Conservation (phyloP, 1,140 invertebrate species). For the Drosophila obscura region DNA sequence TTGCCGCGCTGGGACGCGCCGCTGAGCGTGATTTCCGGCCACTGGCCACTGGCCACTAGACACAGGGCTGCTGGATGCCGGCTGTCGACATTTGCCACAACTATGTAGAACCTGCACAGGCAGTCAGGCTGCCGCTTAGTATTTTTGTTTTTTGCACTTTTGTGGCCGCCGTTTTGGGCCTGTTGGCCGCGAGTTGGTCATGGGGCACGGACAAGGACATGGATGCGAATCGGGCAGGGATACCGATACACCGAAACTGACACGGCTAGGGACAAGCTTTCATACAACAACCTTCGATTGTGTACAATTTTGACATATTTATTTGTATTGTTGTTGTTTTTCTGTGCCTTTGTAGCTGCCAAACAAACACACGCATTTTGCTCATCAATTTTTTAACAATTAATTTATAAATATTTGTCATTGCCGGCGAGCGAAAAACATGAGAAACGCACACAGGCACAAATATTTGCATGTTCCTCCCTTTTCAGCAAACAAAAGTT, state of each 20-base stretch:
- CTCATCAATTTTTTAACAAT: slow-evolving; percentile 61
- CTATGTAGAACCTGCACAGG: slow-evolving; percentile 16
- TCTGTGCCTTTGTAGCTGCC: slow-evolving; percentile 21
- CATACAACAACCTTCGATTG: slow-evolving; percentile 50
- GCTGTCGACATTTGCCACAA: slow-evolving; percentile 6
- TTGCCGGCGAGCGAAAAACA: slow-evolving; percentile 42
- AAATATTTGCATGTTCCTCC: slow-evolving; percentile 49
- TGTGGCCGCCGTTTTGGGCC: slow-evolving; percentile 36
- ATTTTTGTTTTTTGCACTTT: background rate
- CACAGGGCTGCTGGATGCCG: slow-evolving; percentile 19
- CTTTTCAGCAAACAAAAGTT: slow-evolving; percentile 39
- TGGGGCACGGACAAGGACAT: slow-evolving; percentile 10
- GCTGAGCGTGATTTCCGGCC: slow-evolving; percentile 74
- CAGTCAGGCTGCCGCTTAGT: slow-evolving; percentile 12
- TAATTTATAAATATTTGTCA: slow-evolving; percentile 62
- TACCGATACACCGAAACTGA: background rate
- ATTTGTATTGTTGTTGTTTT: slow-evolving; percentile 26
- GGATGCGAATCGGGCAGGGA: background rate
- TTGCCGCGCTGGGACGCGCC: slow-evolving; percentile 51
- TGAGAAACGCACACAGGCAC: slow-evolving; percentile 39
- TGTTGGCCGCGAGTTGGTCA: slow-evolving; percentile 15
- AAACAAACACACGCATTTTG: slow-evolving; percentile 2
- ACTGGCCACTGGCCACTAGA: slow-evolving; percentile 41
- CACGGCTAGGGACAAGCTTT: slow-evolving; percentile 5
- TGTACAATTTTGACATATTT: slow-evolving; percentile 62